These are phyloP conservation scores for Acestrorhynchus altus DNA, from an alignment of 2,797 vertebrate species.

Conservation along the genomic window DNA sequence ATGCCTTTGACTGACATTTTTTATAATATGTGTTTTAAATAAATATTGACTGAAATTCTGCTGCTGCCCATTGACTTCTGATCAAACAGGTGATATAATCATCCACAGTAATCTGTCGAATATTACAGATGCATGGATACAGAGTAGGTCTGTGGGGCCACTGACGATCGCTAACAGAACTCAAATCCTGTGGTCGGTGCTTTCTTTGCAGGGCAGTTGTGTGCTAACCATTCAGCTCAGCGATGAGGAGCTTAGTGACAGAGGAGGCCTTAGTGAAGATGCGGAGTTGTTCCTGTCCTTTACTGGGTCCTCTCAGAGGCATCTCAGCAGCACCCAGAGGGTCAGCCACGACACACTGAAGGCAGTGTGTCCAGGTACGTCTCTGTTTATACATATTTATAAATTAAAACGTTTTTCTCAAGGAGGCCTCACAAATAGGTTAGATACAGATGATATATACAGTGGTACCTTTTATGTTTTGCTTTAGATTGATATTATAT, in stretches of 20 bases:
- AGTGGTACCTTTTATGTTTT: no score
- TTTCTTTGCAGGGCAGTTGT: constrained; percentile 84
- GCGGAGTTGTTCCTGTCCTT: constrained; percentile 92
- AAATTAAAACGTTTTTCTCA: no score
- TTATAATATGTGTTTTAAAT: no score
- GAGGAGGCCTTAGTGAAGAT: constrained; percentile 77
- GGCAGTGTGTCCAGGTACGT: constrained; percentile 91
- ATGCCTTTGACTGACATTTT: no score
- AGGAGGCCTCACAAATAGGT: no score
- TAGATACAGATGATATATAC: no score
- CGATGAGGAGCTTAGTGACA: constrained; percentile 80
- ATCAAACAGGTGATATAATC: no score
- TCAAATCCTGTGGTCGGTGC: neutral
- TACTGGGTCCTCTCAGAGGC: constrained; percentile 88
- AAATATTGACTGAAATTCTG: no score
- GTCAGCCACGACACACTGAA: constrained; percentile 86
- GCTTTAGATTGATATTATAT: no score
- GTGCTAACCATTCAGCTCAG: constrained; percentile 89
- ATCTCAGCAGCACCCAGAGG: constrained; percentile 89
- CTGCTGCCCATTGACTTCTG: no score
- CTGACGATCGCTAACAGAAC: no score
- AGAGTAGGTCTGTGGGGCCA: neutral
- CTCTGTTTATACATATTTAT: no score
- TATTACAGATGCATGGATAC: neutral
- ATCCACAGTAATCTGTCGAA: neutral